Base-by-base conservation (phyloP, 2,113 vertebrate genomes). In the Prochilodus magdalenae region DNA sequence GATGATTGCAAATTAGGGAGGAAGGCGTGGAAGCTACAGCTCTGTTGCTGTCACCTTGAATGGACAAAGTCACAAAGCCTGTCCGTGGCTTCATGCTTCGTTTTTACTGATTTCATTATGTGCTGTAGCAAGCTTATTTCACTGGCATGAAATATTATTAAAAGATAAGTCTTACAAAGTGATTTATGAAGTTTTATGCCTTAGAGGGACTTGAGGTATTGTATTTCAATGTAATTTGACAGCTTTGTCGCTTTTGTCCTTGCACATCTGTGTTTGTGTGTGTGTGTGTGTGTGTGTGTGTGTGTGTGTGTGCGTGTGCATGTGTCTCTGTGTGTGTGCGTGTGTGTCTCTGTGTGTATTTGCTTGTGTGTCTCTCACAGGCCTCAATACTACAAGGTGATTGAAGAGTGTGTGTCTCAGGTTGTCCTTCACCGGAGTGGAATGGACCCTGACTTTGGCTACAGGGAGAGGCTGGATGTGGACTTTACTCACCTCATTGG, bases 381-480 rank as follows among this genome's bases (percentile, higher is more conserved):
- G 91, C 96, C 97, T 55, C 98, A 99, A 80, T 99, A 99, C 92
- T 99, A 97, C 94, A 99, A 97, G 95, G 94, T 99, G 88, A 96
- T 99, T 75, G 98, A 99, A 67, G 98, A 99, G 77, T 98, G 96
- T 8, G 90, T 98, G 83, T 95, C 97, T 1, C 98, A 99, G 91
- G 94, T 99, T 80, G 96, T 99, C 14, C 89, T 99, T 36, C 97
- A 99, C 88, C 95, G 96, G 86, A 97, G 91, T 86, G 98, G 98
- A 4, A 96, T 90, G 93, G 98, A 99, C 88, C 98, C 98, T 0
- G 98, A 99, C 88, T 99, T 99, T 82, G 96, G 95, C 83, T 97
- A 94, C 79, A 95, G 96, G 77, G 95, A 95, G 87, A 91, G 96
- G 86, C 73, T 99, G 89, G 97, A 98, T 0, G 92, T 99, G 36